Percentiles rank a stretch among this genome's conserved stretches.
Conservation (phyloP, 1,140 invertebrate genomes). For the Drosophila virilis region DNA sequence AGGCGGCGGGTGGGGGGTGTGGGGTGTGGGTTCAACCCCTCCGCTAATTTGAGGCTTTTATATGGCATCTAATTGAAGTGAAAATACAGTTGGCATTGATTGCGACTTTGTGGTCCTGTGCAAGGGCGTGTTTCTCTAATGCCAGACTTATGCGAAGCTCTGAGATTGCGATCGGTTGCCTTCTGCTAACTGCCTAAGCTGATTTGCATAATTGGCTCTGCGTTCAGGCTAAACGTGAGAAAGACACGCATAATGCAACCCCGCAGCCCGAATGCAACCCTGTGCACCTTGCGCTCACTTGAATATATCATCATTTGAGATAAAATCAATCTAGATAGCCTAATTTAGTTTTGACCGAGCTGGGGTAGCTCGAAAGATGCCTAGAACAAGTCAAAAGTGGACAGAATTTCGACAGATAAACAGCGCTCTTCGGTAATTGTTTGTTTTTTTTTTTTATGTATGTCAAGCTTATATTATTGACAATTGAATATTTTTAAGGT, state of each 20-base stretch:
- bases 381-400: neutral
- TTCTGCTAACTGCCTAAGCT: slow-evolving; percentile 27
- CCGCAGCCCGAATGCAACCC: neutral
- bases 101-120: slow-evolving; percentile 29
- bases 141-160: slow-evolving; percentile 40
- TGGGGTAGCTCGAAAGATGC: neutral
- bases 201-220: slow-evolving; percentile 67
- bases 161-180: slow-evolving; percentile 20
- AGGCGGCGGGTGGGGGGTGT: neutral
- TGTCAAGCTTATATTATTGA: too few relatives aligned
- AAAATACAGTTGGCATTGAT: slow-evolving; percentile 44
- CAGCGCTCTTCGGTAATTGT: too few relatives aligned
- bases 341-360: neutral
- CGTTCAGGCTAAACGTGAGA: neutral
- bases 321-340: neutral
- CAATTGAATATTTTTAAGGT: too few relatives aligned
- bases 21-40: slow-evolving; percentile 29
- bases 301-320: too few relatives aligned
- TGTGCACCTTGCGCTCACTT: slow-evolving; percentile 5
- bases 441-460: too few relatives aligned
- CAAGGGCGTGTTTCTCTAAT: slow-evolving; percentile 2
- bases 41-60: slow-evolving; percentile 69
- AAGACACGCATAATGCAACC: neutral
- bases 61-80: slow-evolving; percentile 68
- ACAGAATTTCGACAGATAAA: neutral